phyloP scores from a whole-genome alignment of 1,140 invertebrate species.

The Calycopis cecrops region DNA sequence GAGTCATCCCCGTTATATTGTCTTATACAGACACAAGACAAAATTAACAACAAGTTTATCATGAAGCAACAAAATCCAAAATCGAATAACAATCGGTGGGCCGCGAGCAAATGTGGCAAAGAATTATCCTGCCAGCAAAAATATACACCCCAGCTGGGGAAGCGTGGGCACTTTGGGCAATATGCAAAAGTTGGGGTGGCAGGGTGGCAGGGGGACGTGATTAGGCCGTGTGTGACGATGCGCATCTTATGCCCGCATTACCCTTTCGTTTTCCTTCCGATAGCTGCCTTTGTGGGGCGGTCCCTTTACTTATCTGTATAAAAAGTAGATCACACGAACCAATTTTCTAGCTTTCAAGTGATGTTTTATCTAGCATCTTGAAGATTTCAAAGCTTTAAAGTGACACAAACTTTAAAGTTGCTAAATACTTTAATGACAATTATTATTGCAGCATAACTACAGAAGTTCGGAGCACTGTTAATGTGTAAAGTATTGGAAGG shows the following conservation, averaged over 20 bases:
- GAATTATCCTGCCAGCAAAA: constrained; percentile 52
- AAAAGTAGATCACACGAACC: constrained; percentile 58
- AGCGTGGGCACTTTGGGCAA: constrained; percentile 64
- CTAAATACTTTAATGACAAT: too few relatives aligned
- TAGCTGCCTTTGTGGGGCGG: constrained; percentile 61
- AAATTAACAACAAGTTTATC: constrained; percentile 34
- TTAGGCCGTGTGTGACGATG: constrained; percentile 72
- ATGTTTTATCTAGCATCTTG: constrained; percentile 34
- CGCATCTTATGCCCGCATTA: constrained; percentile 72
- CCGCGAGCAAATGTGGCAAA: constrained; percentile 34
- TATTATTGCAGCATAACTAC: too few relatives aligned
- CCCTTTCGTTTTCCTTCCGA: constrained; percentile 72
- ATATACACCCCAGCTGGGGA: constrained; percentile 40
- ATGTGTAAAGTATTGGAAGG: too few relatives aligned
- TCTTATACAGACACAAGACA: constrained; percentile 32
- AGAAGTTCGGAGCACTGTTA: too few relatives aligned
- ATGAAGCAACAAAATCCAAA: constrained; percentile 36
- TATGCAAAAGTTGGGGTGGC: constrained; percentile 66
- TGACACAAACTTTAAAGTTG: too few relatives aligned
- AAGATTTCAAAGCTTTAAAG: constrained; percentile 24
- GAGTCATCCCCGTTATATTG: constrained; percentile 29
- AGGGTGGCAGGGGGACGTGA: constrained; percentile 44
- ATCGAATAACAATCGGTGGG: constrained; percentile 32
- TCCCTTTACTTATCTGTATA: constrained; percentile 56
- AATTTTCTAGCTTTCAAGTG: constrained; percentile 50